Percentiles rank a stretch among this genome's conserved stretches.
These are phyloP conservation scores for Anas acuta DNA, from an alignment of 2,797 vertebrate genomes.

Conservation along the genomic window DNA sequence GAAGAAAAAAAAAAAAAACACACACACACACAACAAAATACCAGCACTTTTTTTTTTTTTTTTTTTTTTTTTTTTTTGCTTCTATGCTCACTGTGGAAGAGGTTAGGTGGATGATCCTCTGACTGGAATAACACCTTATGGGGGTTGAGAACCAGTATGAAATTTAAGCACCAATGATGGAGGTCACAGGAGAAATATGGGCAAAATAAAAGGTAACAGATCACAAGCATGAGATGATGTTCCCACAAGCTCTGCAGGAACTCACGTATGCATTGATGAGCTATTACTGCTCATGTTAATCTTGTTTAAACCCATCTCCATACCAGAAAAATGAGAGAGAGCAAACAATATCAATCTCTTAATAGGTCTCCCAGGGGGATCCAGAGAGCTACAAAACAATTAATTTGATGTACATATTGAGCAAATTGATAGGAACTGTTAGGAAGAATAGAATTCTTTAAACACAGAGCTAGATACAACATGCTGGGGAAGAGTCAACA, in stretches of 20 bases:
- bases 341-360: neutral
- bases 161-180: neutral
- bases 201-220: neutral
- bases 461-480: neutral
- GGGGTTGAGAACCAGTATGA: neutral
- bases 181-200: neutral
- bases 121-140: neutral
- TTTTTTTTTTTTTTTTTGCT: neutral
- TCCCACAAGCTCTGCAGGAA: neutral
- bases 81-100: neutral
- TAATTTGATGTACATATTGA: neutral
- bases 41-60: accelerated
- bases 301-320: neutral
- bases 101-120: neutral
- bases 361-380: neutral
- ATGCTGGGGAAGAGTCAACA: neutral
- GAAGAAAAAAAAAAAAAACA: neutral
- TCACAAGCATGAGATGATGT: neutral
- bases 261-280: neutral
- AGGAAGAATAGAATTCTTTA: neutral
- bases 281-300: neutral
- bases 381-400: neutral
- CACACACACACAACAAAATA: neutral
- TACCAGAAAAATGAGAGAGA: neutral
- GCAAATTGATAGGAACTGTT: slow-evolving; percentile 16